Conservation (phyloP, 2,888 invertebrate species). For the Stenodera caucasica region DNA sequence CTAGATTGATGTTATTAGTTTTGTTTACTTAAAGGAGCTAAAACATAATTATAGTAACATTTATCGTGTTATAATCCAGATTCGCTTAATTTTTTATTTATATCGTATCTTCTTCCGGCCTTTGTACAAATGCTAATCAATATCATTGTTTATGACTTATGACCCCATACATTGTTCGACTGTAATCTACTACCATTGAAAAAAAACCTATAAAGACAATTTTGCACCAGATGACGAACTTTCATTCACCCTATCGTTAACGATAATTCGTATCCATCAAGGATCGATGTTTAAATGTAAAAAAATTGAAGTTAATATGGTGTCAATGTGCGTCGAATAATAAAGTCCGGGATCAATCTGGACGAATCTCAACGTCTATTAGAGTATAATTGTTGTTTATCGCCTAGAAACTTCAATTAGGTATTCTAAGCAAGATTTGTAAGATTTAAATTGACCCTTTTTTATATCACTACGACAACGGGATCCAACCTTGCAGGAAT, state of each 20-base stretch:
- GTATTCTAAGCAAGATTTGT: slow-evolving; percentile 36
- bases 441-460: slow-evolving; percentile 33
- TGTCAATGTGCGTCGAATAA: slow-evolving; percentile 25
- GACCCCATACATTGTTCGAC: slow-evolving; percentile 16
- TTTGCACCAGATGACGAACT: not conserved
- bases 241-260: no score
- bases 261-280: not conserved
- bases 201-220: not conserved
- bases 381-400: slow-evolving; percentile 49
- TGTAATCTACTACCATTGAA: not conserved
- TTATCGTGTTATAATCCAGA: slow-evolving; percentile 4
- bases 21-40: not conserved
- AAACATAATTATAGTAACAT: slow-evolving; percentile 1
- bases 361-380: slow-evolving; percentile 44
- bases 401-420: slow-evolving; percentile 44
- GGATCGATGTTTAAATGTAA: slow-evolving; percentile 11
- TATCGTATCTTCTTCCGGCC: slow-evolving; percentile 29
- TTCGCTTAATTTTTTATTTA: slow-evolving; percentile 6
- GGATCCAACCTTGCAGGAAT: slow-evolving; percentile 19
- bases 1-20: slow-evolving; percentile 21
- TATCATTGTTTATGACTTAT: slow-evolving; percentile 25
- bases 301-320: slow-evolving; percentile 12
- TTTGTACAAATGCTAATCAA: slow-evolving; percentile 33
- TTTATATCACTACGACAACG: slow-evolving; percentile 20
- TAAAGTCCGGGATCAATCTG: slow-evolving; percentile 34